Conservation (phyloP, 2,113 vertebrate genomes). For the Sceloporus undulatus region DNA sequence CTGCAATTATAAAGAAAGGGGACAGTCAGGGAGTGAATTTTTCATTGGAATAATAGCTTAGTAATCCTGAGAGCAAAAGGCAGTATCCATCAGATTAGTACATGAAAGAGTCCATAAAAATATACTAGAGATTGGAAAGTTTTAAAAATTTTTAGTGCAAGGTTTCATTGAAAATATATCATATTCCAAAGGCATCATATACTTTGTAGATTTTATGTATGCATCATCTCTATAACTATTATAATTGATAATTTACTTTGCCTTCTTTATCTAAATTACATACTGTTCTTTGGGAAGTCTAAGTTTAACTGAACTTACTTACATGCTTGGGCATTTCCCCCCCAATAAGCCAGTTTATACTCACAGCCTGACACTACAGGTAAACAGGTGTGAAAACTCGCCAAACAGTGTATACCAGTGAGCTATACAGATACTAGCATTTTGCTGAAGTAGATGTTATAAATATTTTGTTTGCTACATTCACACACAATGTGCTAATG, state of each 20-base stretch:
- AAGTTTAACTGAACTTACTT: neutral
- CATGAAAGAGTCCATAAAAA: neutral
- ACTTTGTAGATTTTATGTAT: neutral
- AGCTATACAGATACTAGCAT: neutral
- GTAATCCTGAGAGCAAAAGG: conserved; percentile 23
- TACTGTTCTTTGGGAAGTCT: neutral
- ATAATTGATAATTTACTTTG: neutral
- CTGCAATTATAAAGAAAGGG: conserved; percentile 56
- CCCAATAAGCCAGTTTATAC: neutral
- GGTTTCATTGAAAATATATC: neutral
- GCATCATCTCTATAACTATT: neutral
- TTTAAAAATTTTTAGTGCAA: neutral
- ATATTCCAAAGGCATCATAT: neutral
- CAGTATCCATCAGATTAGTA: neutral
- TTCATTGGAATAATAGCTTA: neutral
- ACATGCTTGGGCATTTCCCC: neutral
- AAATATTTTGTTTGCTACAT: neutral
- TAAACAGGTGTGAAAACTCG: neutral
- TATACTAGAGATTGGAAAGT: neutral
- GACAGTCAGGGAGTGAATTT: conserved; percentile 37
- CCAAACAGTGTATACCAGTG: neutral
- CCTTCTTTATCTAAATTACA: neutral
- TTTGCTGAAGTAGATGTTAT: neutral
- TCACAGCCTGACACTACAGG: neutral
- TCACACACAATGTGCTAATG: neutral